Base-by-base conservation (phyloP, 2,113 vertebrate species). In the Mustela lutreola region DNA sequence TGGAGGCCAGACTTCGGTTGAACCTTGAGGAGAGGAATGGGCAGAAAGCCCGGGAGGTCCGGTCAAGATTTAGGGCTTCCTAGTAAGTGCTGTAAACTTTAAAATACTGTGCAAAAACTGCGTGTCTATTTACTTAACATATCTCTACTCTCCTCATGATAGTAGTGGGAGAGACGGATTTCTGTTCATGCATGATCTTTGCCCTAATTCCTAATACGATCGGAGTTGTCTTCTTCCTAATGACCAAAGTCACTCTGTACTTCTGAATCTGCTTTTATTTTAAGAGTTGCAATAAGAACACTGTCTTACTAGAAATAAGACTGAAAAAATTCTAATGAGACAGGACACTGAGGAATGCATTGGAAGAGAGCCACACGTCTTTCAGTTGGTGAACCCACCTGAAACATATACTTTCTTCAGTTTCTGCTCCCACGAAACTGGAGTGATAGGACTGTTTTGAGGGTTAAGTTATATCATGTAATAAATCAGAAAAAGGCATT, bases 101-200 rank as follows among this genome's bases (percentile, higher is more conserved):
- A 67, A 80, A 71, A 39, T 1, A 22, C 28, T 28, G 79, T 1
- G 14, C n/a, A 75, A 58, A 78, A 36, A 24, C 4, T 10, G 31
- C 0, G 4, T 11, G 75, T 26, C 67, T 36, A 36, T 67, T 67
- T 70, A 70, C 7, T 19, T 21, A 70, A 70, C 67, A 36, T 70
- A 70, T 33, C 65, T 75, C 75, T 53, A 75, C 26, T 45, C 19
- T 62, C 11, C 42, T 56, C 48, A 15, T 12, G 11, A 11, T 3
- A 11, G 42, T 2, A 56, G n/a, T 9, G 22, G 62, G 45, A n/a
- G 1, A 1, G 36, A 31, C 10, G 9, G 2, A 19, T 5, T 33
- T 36, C 7, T 48, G 14, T 33, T 65, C 26, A 5, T 18, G 45
- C 63, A 89, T 3, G 26, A 71, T 4, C 6, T 58, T 71, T 83